phyloP scores from a whole-genome alignment of 2,888 invertebrate species.

The Latheticus oryzae region DNA sequence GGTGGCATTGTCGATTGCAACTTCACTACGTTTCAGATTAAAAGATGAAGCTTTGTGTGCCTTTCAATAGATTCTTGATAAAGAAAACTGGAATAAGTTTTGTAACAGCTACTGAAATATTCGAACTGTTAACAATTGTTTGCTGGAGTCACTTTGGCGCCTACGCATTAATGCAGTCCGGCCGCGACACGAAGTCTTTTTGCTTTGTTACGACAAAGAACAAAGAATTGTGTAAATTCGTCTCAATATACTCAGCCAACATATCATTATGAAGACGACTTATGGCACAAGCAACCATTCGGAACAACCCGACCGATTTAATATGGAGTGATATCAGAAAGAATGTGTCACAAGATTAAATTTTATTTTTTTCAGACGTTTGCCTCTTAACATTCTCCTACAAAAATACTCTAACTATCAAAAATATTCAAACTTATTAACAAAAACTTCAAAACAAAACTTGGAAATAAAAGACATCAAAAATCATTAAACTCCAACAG shows the following conservation, averaged over 20 bases:
- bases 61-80: constrained; percentile 21
- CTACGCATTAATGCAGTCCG: constrained; percentile 33
- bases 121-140: constrained; percentile 28
- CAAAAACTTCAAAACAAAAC: too few relatives aligned
- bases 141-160: constrained; percentile 27
- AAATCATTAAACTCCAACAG: too few relatives aligned
- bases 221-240: constrained; percentile 32
- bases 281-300: constrained; percentile 24
- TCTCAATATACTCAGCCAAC: constrained; percentile 30
- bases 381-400: too few relatives aligned
- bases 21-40: constrained; percentile 8
- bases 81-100: constrained; percentile 22
- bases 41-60: constrained; percentile 21
- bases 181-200: constrained; percentile 22
- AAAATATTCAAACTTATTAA: too few relatives aligned
- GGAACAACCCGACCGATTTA: constrained; percentile 27
- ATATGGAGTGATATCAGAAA: constrained; percentile 27
- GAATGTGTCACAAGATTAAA: constrained; percentile 25
- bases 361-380: constrained; percentile 17
- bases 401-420: too few relatives aligned
- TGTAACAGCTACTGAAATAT: constrained; percentile 11
- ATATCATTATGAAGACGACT: constrained; percentile 23
- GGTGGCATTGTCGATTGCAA: constrained; percentile 12
- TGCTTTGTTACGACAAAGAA: constrained; percentile 17
- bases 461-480: too few relatives aligned